These are phyloP conservation scores for Limnephilus auricula DNA, from an alignment of 2,888 invertebrate genomes.

Conservation along the genomic window DNA sequence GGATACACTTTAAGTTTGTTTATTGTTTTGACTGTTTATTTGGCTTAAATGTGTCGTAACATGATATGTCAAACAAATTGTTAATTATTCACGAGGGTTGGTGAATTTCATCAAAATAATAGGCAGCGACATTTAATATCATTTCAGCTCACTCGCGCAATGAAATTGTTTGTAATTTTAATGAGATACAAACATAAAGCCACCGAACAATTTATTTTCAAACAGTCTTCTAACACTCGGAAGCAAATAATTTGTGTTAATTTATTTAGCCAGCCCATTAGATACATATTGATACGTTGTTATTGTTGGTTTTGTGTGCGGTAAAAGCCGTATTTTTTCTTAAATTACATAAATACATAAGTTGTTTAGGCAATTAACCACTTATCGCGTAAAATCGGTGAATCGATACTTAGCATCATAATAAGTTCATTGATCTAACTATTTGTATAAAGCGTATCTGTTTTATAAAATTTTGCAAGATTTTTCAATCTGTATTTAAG, in stretches of 20 bases:
- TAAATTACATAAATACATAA: background rate
- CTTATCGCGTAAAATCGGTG: background rate
- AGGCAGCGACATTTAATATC: background rate
- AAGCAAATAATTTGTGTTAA: background rate
- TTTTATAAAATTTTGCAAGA: too few relatives aligned
- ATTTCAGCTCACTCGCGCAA: background rate
- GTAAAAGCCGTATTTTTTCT: background rate
- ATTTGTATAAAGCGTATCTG: too few relatives aligned
- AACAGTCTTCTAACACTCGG: background rate
- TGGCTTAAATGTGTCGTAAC: background rate
- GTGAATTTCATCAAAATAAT: background rate
- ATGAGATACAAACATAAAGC: background rate
- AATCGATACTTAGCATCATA: too few relatives aligned
- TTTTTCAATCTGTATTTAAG: too few relatives aligned
- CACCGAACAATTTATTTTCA: background rate
- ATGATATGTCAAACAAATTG: background rate
- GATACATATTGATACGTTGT: background rate
- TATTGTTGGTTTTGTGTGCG: background rate
- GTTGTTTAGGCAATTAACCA: background rate
- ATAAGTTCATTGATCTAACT: too few relatives aligned
- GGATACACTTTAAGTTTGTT: background rate
- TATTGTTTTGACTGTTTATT: background rate
- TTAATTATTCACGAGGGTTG: background rate
- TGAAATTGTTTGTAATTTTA: background rate
- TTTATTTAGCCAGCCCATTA: background rate